Evolutionary conservation across 1,140 invertebrate genomes (phyloP).

Genomic region (Drosophila pachea): DNA sequence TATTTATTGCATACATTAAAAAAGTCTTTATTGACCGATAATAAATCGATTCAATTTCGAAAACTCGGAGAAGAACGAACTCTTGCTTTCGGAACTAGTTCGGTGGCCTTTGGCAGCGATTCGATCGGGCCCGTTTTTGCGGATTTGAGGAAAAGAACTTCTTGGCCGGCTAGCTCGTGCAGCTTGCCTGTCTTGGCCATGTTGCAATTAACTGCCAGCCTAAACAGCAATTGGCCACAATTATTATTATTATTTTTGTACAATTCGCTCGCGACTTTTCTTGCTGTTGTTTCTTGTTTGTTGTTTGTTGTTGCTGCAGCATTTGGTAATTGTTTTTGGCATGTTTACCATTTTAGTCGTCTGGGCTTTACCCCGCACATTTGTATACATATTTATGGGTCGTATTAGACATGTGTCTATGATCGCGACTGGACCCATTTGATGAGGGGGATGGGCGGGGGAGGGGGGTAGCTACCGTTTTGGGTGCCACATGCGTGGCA

Average conservation of each 20-base stretch:
- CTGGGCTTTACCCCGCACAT: constrained; percentile 34
- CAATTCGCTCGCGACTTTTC: constrained; percentile 58
- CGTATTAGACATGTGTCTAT: constrained; percentile 52
- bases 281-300: constrained; percentile 29
- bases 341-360: constrained; percentile 57
- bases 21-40: no score
- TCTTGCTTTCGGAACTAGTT: constrained; percentile 5
- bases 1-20: no score
- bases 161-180: constrained; percentile 32
- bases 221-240: constrained; percentile 76
- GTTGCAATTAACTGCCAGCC: constrained; percentile 74
- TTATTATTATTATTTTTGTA: constrained; percentile 73
- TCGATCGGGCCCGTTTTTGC: neutral
- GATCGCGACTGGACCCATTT: constrained; percentile 19
- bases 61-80: neutral
- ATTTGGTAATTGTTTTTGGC: constrained; percentile 75
- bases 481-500: constrained; percentile 23
- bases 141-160: constrained; percentile 34
- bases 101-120: neutral
- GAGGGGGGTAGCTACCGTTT: constrained; percentile 51
- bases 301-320: constrained; percentile 35
- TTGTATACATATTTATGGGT: constrained; percentile 48
- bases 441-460: no score
- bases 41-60: no score
- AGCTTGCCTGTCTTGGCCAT: constrained; percentile 52